Percentiles rank a stretch among this genome's conserved stretches.
These are phyloP conservation scores for Apistogramma diplotaenia DNA, from an alignment of 2,113 vertebrate genomes.

Conservation along the genomic window DNA sequence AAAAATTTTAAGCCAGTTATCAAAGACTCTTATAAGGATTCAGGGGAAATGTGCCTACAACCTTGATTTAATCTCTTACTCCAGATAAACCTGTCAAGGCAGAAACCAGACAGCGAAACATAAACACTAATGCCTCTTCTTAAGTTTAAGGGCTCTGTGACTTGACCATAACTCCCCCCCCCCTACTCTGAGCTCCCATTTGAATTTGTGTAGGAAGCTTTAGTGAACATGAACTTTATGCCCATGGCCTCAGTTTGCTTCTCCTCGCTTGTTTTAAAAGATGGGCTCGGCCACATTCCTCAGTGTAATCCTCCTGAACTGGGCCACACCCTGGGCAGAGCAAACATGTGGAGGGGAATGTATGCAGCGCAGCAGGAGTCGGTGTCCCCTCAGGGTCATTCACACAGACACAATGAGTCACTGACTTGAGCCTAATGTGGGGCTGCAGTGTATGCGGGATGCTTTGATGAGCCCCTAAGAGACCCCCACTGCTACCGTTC, in stretches of 20 bases:
- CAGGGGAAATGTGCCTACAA: background rate
- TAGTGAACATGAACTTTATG: slow-evolving; percentile 45
- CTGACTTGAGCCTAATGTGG: slow-evolving; percentile 55
- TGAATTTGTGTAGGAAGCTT: slow-evolving; percentile 29
- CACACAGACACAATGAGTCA: slow-evolving; percentile 62
- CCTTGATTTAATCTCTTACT: background rate
- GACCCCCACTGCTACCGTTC: slow-evolving; percentile 13
- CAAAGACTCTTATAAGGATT: slow-evolving; percentile 8
- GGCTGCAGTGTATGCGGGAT: slow-evolving; percentile 9
- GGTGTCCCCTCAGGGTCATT: slow-evolving; percentile 54
- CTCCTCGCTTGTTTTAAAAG: slow-evolving; percentile 56
- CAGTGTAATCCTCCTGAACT: slow-evolving; percentile 63
- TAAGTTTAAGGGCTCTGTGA: background rate
- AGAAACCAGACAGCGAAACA: background rate
- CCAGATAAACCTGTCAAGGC: background rate
- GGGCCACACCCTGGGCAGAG: slow-evolving; percentile 69
- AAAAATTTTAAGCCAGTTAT: slow-evolving; percentile 18
- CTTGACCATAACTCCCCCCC: background rate
- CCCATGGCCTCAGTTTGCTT: background rate
- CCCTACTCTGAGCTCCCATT: slow-evolving; percentile 3
- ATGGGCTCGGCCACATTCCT: slow-evolving; percentile 69
- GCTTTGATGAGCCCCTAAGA: slow-evolving; percentile 57
- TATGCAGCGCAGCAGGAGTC: slow-evolving; percentile 25
- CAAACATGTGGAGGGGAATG: slow-evolving; percentile 70
- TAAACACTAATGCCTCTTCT: background rate